phyloP scores from a whole-genome alignment of 2,113 vertebrate species.

The Orcinus orca region DNA sequence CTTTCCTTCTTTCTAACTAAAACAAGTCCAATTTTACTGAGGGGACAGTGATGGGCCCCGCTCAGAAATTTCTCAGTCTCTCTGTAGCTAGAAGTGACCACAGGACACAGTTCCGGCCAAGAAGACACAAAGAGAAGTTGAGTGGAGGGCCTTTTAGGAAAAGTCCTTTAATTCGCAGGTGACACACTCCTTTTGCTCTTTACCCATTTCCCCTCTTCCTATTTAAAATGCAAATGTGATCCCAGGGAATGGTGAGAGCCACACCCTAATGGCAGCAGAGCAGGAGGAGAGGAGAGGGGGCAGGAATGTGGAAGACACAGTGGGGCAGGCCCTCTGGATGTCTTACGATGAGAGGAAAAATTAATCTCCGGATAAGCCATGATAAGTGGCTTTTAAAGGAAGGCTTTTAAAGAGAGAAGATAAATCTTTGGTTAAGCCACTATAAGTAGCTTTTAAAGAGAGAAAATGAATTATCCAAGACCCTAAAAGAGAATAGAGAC shows the following conservation, averaged over 20 bases:
- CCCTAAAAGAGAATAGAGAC: not conserved
- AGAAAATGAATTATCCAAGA: conserved; percentile 6
- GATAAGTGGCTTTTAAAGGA: not conserved
- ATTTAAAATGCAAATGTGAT: not conserved
- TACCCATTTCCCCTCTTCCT: not conserved
- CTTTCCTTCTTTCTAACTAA: not conserved
- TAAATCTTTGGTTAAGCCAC: not conserved
- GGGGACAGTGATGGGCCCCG: not conserved
- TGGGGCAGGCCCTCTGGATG: not conserved
- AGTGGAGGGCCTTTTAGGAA: not conserved
- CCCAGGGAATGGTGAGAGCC: not conserved
- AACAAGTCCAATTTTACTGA: not conserved
- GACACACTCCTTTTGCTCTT: not conserved
- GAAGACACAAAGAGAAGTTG: not conserved
- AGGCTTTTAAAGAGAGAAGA: not conserved
- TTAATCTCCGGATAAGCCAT: not conserved
- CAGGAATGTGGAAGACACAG: not conserved
- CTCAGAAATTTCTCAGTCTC: not conserved
- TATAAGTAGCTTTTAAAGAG: not conserved
- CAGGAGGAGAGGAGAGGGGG: not conserved
- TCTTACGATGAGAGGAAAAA: not conserved
- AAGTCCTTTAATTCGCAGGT: not conserved
- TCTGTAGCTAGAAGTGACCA: not conserved
- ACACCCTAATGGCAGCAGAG: not conserved
- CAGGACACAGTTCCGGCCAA: not conserved